Evolutionary conservation across 2,113 vertebrate genomes (phyloP).

Genomic region (Naja naja): DNA sequence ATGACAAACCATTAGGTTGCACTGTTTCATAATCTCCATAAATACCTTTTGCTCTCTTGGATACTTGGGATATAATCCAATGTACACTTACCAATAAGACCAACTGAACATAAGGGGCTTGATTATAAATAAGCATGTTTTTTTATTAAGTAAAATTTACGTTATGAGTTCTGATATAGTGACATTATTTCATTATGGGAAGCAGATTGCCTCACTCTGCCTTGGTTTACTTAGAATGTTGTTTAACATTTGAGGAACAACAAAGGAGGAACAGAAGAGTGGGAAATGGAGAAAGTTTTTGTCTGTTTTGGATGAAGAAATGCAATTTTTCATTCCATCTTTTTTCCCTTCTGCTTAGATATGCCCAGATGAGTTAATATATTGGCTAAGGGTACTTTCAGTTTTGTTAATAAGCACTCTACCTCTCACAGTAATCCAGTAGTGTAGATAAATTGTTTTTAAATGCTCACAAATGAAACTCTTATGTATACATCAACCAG

Average conservation of each 20-base stretch:
- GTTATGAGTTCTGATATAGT: background rate
- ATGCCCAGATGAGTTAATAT: constrained; percentile 24
- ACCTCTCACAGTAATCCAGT: constrained; percentile 43
- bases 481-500: constrained; percentile 35
- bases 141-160: background rate
- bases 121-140: background rate
- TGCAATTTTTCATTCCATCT: constrained; percentile 33
- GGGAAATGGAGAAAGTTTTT: constrained; percentile 33
- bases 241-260: background rate
- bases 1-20: background rate
- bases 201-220: background rate
- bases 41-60: background rate
- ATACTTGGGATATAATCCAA: background rate
- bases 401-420: constrained; percentile 18
- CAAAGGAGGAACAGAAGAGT: background rate
- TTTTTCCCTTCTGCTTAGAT: constrained; percentile 36
- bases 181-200: background rate
- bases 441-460: constrained; percentile 48
- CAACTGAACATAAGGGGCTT: background rate
- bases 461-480: constrained; percentile 44
- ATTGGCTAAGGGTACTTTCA: constrained; percentile 20
- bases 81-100: background rate
- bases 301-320: constrained; percentile 32
- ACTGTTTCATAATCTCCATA: background rate
- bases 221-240: background rate